These are phyloP conservation scores for Perognathus longimembris DNA, from an alignment of 2,113 vertebrate genomes.

Conservation along the genomic window DNA sequence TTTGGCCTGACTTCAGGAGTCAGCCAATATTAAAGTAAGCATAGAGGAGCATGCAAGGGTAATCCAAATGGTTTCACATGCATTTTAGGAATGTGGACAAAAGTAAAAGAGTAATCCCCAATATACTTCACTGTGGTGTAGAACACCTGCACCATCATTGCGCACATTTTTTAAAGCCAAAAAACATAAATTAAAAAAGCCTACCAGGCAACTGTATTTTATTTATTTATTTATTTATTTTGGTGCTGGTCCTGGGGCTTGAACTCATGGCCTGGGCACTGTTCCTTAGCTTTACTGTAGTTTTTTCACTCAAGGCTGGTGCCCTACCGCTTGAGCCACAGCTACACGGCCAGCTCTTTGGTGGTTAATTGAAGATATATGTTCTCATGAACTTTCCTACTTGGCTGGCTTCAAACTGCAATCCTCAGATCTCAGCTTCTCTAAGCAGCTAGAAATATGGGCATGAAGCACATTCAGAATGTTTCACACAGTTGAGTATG, in stretches of 20 bases:
- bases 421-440: too few relatives aligned
- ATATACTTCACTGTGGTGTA: neutral
- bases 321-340: too few relatives aligned
- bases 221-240: too few relatives aligned
- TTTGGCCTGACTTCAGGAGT: neutral
- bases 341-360: too few relatives aligned
- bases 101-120: constrained; percentile 33
- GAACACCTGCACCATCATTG: neutral
- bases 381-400: too few relatives aligned
- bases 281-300: too few relatives aligned
- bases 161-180: neutral
- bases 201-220: neutral
- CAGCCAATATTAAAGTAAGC: neutral
- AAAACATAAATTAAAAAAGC: neutral
- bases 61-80: neutral
- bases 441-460: too few relatives aligned
- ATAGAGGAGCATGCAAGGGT: constrained; percentile 2
- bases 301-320: too few relatives aligned
- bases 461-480: neutral
- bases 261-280: too few relatives aligned
- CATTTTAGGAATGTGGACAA: constrained; percentile 20
- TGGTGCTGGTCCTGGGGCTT: too few relatives aligned
- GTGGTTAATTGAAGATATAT: too few relatives aligned
- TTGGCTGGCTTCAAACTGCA: too few relatives aligned
- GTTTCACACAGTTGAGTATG: constrained; percentile 10